Percentiles rank a stretch among this genome's conserved stretches.
Conservation (phyloP, 2,888 invertebrate genomes). For the Apodemia zela region DNA sequence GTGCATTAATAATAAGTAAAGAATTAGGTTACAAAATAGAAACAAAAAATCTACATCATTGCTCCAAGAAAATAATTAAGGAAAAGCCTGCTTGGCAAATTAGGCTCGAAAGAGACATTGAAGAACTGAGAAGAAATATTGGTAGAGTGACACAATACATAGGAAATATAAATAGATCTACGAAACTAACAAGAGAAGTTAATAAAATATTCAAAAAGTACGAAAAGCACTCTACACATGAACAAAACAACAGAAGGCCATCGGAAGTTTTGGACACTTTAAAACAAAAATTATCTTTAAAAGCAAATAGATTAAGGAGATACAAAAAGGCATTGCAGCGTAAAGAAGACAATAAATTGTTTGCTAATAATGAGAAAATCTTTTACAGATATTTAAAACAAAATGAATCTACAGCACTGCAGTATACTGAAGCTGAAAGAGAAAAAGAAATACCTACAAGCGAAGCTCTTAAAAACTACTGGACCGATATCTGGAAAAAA, state of each 20-base stretch:
- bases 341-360: too few relatives aligned
- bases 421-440: too few relatives aligned
- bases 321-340: too few relatives aligned
- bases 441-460: too few relatives aligned
- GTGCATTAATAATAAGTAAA: constrained; percentile 23
- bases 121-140: constrained; percentile 27
- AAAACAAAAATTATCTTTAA: constrained; percentile 31
- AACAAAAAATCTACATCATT: neutral
- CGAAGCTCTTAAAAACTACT: too few relatives aligned
- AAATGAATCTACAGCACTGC: too few relatives aligned
- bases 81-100: constrained; percentile 28
- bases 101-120: constrained; percentile 30
- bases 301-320: constrained; percentile 27
- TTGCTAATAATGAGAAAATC: too few relatives aligned
- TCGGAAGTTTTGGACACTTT: constrained; percentile 32
- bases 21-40: constrained; percentile 26
- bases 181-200: constrained; percentile 25
- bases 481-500: constrained; percentile 28
- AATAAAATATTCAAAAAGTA: constrained; percentile 22
- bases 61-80: neutral
- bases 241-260: constrained; percentile 27
- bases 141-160: constrained; percentile 31
- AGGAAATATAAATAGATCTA: constrained; percentile 25
- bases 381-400: too few relatives aligned
- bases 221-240: constrained; percentile 25